Base-by-base conservation (phyloP, 2,888 invertebrate species). In the Neuroscelio doddi region DNA sequence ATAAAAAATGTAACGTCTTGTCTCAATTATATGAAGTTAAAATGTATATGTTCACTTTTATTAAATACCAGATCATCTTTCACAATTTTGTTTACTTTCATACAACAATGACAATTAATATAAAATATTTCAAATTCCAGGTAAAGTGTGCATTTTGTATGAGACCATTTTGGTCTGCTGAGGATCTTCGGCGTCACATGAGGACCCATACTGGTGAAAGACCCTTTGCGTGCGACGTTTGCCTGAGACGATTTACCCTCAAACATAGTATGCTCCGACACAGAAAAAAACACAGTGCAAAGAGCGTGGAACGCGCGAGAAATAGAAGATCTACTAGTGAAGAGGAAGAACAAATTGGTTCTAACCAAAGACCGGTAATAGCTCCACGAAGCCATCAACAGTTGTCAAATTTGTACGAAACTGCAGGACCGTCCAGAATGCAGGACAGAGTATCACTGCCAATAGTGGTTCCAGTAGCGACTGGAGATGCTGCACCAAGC, bases 231-330 rank as follows among this genome's bases (percentile, higher is more conserved):
- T 97, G 96, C 81, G 94, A 95, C 83, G 91, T 95, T 36, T 97
- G 97, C 84, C 86, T 92, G 29, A 89, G 96, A 3, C 89, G 93
- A 67, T 97, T 97, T 86, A 96, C 96, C 0, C 86, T 97, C 41
- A 97, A 97, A 79, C 96, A 97, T 87, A 95, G 95, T 85, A 96
- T 97, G 96, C 87, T 96, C 71, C 89, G 96, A 0, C 96, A 97
- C 82, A 89, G 95, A 73, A 95, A 96, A 86, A 96, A 96, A 84
- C 96, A 96, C 81, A 61, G 57, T 15, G 41, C 59, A 21, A 67
- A 63, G 27, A 56, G 63, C 5, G 56, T 64, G 7, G 67, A 67
- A 10, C 59, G 63, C n/a, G 56, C 59, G 1, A 63, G 59, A 15
- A 15, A 45, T 42, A 67, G 63, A 24, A 52, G 57, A 8, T 58